Conservation (phyloP, 2,113 vertebrate genomes). For the Spheniscus mendiculus region DNA sequence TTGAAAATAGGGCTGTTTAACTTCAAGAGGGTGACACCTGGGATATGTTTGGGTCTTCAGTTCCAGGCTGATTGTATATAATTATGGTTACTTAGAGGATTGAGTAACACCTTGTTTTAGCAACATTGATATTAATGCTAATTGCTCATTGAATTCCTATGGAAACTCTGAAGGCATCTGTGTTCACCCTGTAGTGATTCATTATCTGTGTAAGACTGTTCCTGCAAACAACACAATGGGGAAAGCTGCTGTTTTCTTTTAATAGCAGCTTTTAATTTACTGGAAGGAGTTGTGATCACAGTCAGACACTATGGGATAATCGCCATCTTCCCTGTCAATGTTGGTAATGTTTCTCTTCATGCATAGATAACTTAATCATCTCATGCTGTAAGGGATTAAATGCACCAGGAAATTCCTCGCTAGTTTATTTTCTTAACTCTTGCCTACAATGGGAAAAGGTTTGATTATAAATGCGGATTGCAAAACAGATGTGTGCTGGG, state of each 20-base stretch:
- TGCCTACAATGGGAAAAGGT: too few relatives aligned
- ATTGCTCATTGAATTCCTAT: neutral
- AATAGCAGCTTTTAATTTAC: neutral
- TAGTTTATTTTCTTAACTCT: neutral
- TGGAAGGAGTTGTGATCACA: neutral
- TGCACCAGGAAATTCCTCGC: neutral
- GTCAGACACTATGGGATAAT: neutral
- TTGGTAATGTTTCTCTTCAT: neutral
- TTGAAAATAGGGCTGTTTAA: neutral
- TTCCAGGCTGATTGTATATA: neutral
- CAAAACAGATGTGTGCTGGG: neutral
- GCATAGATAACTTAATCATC: neutral
- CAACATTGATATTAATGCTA: neutral
- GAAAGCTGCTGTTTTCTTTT: neutral
- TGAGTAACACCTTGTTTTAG: neutral
- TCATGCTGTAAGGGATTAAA: neutral
- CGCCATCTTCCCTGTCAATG: rapidly evolving
- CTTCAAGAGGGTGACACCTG: neutral
- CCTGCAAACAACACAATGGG: neutral
- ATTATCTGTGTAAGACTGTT: neutral
- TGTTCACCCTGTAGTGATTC: neutral
- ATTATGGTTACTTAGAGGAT: neutral
- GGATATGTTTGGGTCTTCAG: neutral
- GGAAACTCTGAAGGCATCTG: neutral
- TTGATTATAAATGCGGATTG: neutral